Base-by-base conservation (phyloP, 2,113 vertebrate species). In the Tinamus guttatus region DNA sequence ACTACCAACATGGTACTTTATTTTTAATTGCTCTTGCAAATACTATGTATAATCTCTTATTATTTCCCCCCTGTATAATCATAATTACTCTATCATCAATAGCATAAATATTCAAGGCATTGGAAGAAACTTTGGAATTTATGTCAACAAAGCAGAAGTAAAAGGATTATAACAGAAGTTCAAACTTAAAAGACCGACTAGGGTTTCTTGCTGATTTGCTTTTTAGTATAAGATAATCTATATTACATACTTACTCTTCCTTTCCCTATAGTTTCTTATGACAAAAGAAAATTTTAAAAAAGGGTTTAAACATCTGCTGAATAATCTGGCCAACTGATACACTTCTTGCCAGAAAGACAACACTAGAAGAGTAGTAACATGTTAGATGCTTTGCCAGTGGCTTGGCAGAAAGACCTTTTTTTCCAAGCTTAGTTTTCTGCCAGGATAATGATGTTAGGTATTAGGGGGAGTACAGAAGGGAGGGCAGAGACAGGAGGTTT, bases 371-470 rank as follows among this genome's bases (percentile, higher is more conserved):
- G 13, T 62, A 24, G 43, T 19, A n/a, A 54, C 22, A 8, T 0
- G 14, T 49, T 19, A 6, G 36, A 90, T n/a, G 63, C 21, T 69
- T 56, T 86, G 52, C 51, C 75, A 51, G 22, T 2, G 27, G 28
- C 45, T 41, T 24, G 52, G 71, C 62, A 88, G 4, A 18, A 73
- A 36, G 3, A 10, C 8, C 25, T 69, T 43, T 32, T 6, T 30
- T n/a, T 38, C 68, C 40, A 17, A 45, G 6, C 17, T 58, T 5
- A 12, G 21, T 22, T 36, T 36, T 47, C 7, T 32, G 54, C 60
- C n/a, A 59, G 25, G 34, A 14, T 0, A 54, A 27, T 0, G 5
- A 13, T 1, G 9, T 4, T 5, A 11, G 34, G 0, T 43, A 32
- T 0, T 32, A 22, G 1, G 7, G 43, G 19, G 56, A 8, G 16